These are phyloP conservation scores for Drosophila aff. DNA, from an alignment of 1,140 invertebrate genomes.

Conservation along the genomic window DNA sequence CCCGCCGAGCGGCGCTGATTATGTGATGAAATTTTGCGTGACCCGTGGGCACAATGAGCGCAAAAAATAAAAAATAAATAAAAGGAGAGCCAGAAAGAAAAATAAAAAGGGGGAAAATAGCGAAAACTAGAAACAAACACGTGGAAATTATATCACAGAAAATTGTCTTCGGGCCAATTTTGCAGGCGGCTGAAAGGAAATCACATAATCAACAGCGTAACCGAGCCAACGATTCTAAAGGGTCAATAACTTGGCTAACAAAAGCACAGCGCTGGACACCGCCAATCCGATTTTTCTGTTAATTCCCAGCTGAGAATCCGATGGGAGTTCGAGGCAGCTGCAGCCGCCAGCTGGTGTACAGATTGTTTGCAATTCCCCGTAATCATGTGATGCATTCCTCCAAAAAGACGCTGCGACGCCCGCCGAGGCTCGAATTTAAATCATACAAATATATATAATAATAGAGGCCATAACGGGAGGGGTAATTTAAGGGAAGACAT, in stretches of 20 bases:
- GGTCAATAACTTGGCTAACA: constrained; percentile 71
- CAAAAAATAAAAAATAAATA: constrained; percentile 44
- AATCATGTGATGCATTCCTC: constrained; percentile 35
- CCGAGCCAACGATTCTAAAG: constrained; percentile 57
- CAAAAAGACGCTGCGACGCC: constrained; percentile 44
- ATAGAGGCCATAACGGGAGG: not conserved
- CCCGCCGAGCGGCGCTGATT: constrained; percentile 57
- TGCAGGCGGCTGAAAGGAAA: constrained; percentile 11
- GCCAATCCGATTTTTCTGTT: not conserved
- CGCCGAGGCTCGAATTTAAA: constrained; percentile 21
- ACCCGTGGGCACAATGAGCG: constrained; percentile 60
- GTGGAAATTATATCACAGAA: constrained; percentile 63
- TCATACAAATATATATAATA: not conserved
- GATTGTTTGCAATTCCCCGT: constrained; percentile 29
- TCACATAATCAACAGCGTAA: constrained; percentile 39
- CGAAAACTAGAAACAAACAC: constrained; percentile 52
- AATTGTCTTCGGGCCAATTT: constrained; percentile 47
- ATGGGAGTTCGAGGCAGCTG: constrained; percentile 20
- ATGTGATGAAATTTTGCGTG: constrained; percentile 84
- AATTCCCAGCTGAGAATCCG: constrained; percentile 13
- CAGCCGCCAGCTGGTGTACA: constrained; percentile 34
- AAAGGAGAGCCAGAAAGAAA: constrained; percentile 23
- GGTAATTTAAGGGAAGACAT: constrained; percentile 4
- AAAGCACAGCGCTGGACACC: constrained; percentile 2
- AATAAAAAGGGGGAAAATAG: constrained; percentile 27